Evolutionary conservation across 2,888 invertebrate species (phyloP), one percentile per base, ranked within the genome.

Genomic region (Imbricaverruca yamaguchii): DNA sequence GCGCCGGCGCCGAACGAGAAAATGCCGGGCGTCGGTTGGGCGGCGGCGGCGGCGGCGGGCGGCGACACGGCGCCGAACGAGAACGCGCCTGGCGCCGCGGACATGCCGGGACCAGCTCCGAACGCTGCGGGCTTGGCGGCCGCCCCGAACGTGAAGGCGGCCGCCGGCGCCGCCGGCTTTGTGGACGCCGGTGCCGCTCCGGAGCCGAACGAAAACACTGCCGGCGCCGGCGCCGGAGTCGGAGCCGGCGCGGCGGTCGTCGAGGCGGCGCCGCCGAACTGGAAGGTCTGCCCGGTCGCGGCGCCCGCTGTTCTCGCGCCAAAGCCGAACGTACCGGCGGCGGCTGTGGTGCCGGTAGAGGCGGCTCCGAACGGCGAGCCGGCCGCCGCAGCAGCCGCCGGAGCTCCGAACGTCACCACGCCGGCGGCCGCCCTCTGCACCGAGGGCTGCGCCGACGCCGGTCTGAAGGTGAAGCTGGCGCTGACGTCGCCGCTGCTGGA

Each of bases 251-350:
- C 96, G 84, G 89, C 89, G 25, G 94, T 97, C 86, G 87, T 98
- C 80, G 91, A 93, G 84, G 91, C 91, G 0, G 93, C 93, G 82
- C 91, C 92, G 81, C 93, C 98, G 0, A 92, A 93, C 86, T 98
- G 97, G 86, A 92, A 96, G 89, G 97, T 97, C 87, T 93, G 93
- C 21, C 95, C 97, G 86, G 92, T 97, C 91, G 93, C 92, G 4
- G 91, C 92, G 0, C 92, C 94, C 0, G 94, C 93, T 85, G 97
- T 97, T 86, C 92, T 92, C 81, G 93, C 97, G 84, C 88, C 88
- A 83, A 86, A 91, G 10, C 89, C 84, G 55, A 85, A 87, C 13
- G 83, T 84, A 77, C 84, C 87, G 85, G 91, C 89, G 81, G 74
- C 15, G 55, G 39, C 13, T 80, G 86, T 83, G n/a, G 83, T 84